Percentiles rank a stretch among this genome's conserved stretches.
Conservation (phyloP, 2,888 invertebrate species). For the Amphimallon solstitiale region DNA sequence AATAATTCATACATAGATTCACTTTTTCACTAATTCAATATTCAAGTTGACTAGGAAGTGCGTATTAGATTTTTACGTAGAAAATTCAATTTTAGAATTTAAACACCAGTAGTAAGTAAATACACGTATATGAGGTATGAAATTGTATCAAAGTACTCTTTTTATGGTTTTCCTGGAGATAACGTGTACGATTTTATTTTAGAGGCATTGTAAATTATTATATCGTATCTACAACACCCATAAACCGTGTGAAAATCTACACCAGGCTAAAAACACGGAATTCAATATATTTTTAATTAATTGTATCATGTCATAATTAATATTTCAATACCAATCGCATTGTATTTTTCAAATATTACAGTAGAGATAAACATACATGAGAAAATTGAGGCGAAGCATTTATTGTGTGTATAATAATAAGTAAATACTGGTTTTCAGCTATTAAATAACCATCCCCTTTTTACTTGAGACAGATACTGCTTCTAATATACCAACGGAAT, state of each 20-base stretch:
- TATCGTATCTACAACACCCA: background rate
- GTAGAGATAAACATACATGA: conserved; percentile 13
- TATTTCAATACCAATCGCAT: conserved; percentile 19
- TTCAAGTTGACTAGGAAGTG: too few species aligned
- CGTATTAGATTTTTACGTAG: too few species aligned
- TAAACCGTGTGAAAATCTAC: conserved; percentile 13
- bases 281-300: conserved; percentile 29
- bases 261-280: background rate
- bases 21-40: too few species aligned
- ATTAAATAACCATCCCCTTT: conserved; percentile 19
- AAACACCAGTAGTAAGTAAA: too few species aligned
- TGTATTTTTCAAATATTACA: conserved; percentile 20
- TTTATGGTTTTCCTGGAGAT: too few species aligned
- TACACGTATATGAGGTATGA: too few species aligned
- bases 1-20: too few species aligned
- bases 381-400: conserved; percentile 11
- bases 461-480: conserved; percentile 7
- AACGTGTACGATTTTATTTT: too few species aligned
- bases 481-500: background rate
- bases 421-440: conserved; percentile 26
- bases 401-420: background rate
- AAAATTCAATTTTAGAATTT: too few species aligned
- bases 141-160: too few species aligned
- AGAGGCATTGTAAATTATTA: background rate
- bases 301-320: conserved; percentile 6